phyloP scores from a whole-genome alignment of 2,888 invertebrate genomes.

The Papilio gigon region DNA sequence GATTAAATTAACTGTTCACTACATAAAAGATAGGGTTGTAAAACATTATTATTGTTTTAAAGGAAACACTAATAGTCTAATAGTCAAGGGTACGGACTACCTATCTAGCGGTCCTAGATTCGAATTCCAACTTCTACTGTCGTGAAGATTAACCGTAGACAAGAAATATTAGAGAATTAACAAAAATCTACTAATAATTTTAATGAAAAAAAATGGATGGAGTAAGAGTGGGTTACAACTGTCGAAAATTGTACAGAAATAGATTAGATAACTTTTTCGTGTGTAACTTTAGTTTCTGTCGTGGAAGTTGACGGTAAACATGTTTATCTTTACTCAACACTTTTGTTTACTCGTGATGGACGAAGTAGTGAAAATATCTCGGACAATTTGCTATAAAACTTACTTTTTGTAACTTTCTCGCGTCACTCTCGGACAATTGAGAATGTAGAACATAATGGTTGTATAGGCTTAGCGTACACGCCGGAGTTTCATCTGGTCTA shows the following conservation, averaged over 20 bases:
- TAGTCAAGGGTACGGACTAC: too few relatives aligned
- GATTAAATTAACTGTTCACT: neutral
- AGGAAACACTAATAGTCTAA: too few relatives aligned
- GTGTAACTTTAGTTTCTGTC: too few relatives aligned
- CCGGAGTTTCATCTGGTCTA: neutral
- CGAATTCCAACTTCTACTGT: too few relatives aligned
- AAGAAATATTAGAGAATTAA: too few relatives aligned
- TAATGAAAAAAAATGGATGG: too few relatives aligned
- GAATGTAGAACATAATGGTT: neutral
- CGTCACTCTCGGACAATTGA: constrained; percentile 11
- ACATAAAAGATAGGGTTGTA: neutral
- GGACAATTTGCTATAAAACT: constrained; percentile 23
- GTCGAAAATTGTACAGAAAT: too few relatives aligned
- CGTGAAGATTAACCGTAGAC: too few relatives aligned
- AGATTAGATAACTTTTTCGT: too few relatives aligned
- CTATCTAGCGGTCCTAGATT: too few relatives aligned
- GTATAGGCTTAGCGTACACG: constrained; percentile 5
- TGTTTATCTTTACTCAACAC: neutral
- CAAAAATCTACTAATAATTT: too few relatives aligned
- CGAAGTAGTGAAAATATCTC: constrained; percentile 16
- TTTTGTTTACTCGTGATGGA: neutral
- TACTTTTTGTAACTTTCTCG: constrained; percentile 24
- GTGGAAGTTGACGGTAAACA: neutral
- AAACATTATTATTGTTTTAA: neutral
- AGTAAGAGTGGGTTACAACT: too few relatives aligned